phyloP scores from a whole-genome alignment of 2,888 invertebrate genomes.

The Athalia rosae region DNA sequence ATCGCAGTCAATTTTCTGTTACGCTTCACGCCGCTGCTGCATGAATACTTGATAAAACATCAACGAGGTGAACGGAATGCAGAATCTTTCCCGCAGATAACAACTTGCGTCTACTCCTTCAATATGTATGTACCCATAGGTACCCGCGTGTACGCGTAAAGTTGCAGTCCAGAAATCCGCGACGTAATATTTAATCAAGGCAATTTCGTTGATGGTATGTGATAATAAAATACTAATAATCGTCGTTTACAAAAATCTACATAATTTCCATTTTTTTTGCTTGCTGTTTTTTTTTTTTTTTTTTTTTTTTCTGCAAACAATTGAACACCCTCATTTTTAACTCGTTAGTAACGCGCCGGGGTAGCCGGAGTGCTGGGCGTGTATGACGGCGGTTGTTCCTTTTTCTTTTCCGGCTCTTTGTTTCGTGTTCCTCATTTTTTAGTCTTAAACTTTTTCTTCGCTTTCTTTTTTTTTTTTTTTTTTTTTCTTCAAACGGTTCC shows the following conservation, averaged over 20 bases:
- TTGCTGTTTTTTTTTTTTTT: too few relatives aligned
- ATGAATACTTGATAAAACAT: background rate
- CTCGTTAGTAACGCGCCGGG: background rate
- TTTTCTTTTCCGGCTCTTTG: too few relatives aligned
- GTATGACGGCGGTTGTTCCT: background rate
- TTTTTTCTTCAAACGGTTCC: background rate
- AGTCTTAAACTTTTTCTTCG: too few relatives aligned
- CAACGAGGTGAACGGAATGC: background rate
- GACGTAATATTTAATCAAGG: background rate
- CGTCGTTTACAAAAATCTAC: too few relatives aligned
- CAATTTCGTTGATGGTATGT: too few relatives aligned
- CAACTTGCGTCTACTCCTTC: background rate
- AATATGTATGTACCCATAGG: too few relatives aligned
- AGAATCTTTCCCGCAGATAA: background rate
- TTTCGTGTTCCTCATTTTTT: too few relatives aligned
- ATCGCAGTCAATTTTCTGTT: slow-evolving; percentile 1
- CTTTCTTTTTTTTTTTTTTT: too few relatives aligned
- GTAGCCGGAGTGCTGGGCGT: background rate
- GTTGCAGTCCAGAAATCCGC: background rate
- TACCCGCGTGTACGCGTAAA: too few relatives aligned
- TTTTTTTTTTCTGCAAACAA: too few relatives aligned
- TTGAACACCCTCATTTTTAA: background rate
- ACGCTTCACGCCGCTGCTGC: slow-evolving; percentile 1
- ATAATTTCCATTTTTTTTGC: too few relatives aligned
- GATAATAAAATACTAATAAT: too few relatives aligned